A percentile compares a stretch with the other conserved stretches of the same genome.
These are phyloP conservation scores for Hydrolagus affinis DNA, from an alignment of 2,113 vertebrate genomes.

Conservation along the genomic window DNA sequence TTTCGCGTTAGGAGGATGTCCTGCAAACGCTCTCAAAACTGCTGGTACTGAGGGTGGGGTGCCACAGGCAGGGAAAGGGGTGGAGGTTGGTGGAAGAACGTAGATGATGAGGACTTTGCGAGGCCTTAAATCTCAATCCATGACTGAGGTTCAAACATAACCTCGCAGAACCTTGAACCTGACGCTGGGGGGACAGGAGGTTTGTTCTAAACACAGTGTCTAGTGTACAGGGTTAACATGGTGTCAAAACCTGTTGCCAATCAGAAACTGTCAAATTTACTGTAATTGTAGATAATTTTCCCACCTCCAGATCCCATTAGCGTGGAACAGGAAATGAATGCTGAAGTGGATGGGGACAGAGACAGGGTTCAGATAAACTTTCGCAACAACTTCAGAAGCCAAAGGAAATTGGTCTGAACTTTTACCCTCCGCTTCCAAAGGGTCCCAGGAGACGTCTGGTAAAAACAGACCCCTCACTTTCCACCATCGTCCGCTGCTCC, in stretches of 20 bases:
- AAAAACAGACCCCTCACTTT: background rate
- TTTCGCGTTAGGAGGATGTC: too few relatives aligned
- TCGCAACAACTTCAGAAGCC: conserved; percentile 8
- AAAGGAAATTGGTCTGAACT: conserved; percentile 31
- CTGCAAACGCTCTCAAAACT: too few relatives aligned
- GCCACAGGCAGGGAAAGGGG: too few relatives aligned
- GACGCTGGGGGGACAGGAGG: background rate
- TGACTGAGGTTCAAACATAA: background rate
- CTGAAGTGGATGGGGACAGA: background rate
- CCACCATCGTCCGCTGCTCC: background rate
- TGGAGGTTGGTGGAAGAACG: too few relatives aligned
- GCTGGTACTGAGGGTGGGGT: too few relatives aligned
- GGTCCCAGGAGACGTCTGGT: background rate
- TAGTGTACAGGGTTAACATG: background rate
- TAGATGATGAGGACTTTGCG: too few relatives aligned
- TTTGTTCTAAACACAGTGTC: too few relatives aligned
- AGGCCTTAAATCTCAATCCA: too few relatives aligned
- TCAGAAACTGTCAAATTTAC: conserved; percentile 22
- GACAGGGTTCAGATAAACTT: conserved; percentile 29
- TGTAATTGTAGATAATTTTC: background rate
- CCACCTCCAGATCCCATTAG: conserved; percentile 31
- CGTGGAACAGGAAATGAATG: conserved; percentile 21
- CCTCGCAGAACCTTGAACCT: background rate
- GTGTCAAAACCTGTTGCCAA: conserved; percentile 18
- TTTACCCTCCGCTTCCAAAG: conserved; percentile 22